Percentiles rank a stretch among this genome's conserved stretches.
Conservation (phyloP, 2,113 vertebrate species). For the Irena cyanogastra region DNA sequence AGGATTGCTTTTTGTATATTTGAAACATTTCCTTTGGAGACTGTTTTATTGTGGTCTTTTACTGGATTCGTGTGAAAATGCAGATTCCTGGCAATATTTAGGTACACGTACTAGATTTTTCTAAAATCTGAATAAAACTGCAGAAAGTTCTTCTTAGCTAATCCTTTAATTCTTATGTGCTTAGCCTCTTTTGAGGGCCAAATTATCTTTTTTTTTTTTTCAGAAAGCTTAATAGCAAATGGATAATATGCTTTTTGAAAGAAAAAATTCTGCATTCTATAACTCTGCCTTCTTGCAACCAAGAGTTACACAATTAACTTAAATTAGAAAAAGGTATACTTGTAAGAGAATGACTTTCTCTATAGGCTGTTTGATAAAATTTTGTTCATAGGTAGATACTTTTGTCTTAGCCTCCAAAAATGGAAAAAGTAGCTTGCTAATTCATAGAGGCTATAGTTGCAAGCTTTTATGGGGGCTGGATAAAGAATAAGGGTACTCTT, state of each 20-base stretch:
- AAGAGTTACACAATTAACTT: neutral
- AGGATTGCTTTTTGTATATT: neutral
- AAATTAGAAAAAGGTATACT: neutral
- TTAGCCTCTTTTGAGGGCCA: neutral
- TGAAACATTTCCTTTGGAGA: neutral
- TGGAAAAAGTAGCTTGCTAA: neutral
- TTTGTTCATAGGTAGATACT: neutral
- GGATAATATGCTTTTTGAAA: rapidly evolving
- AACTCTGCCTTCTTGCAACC: neutral
- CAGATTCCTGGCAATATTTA: neutral
- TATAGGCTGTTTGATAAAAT: neutral
- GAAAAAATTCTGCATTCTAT: neutral
- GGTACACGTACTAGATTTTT: neutral
- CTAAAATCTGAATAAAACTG: neutral
- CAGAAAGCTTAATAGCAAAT: neutral
- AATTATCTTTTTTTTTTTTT: neutral
- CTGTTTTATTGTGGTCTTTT: neutral
- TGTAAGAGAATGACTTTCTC: neutral
- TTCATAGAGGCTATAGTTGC: neutral
- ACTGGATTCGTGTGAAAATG: neutral
- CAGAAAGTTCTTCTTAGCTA: neutral
- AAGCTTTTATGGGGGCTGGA: neutral
- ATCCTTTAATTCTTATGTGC: neutral
- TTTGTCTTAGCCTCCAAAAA: neutral
- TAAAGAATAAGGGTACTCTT: neutral